Conservation (phyloP, 2,797 vertebrate genomes). For the Lerista edwardsae region DNA sequence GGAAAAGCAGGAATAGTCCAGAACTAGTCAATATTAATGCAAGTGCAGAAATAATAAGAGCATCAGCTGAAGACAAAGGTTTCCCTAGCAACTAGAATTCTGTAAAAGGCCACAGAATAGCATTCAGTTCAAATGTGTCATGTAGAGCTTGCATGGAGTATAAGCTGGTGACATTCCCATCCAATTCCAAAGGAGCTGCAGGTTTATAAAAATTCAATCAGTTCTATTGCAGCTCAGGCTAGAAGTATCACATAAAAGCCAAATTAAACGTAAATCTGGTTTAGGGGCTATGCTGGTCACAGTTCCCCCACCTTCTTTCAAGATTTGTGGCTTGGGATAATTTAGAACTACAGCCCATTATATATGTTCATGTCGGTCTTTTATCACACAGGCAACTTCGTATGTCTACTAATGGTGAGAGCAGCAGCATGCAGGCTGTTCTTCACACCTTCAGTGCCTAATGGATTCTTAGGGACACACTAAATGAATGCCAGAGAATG, state of each 20-base stretch:
- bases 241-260: background rate
- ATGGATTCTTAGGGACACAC: no score
- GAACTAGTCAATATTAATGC: slow-evolving; percentile 18
- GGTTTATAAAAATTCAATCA: background rate
- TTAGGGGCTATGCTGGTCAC: background rate
- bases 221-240: background rate
- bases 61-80: slow-evolving; percentile 38
- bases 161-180: slow-evolving; percentile 4
- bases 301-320: background rate
- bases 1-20: background rate
- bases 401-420: background rate
- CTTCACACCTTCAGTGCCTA: background rate
- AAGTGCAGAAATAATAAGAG: slow-evolving; percentile 18
- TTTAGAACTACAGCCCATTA: background rate
- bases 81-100: slow-evolving; percentile 55
- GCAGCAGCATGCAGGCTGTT: background rate
- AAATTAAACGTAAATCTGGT: background rate
- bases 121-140: slow-evolving; percentile 25
- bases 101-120: slow-evolving; percentile 18
- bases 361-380: background rate
- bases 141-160: background rate
- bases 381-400: background rate
- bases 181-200: slow-evolving; percentile 7
- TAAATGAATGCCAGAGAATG: no score
- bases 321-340: background rate